These are phyloP conservation scores for Sebastes glaucus DNA, from an alignment of 2,797 vertebrate species.

Conservation along the genomic window DNA sequence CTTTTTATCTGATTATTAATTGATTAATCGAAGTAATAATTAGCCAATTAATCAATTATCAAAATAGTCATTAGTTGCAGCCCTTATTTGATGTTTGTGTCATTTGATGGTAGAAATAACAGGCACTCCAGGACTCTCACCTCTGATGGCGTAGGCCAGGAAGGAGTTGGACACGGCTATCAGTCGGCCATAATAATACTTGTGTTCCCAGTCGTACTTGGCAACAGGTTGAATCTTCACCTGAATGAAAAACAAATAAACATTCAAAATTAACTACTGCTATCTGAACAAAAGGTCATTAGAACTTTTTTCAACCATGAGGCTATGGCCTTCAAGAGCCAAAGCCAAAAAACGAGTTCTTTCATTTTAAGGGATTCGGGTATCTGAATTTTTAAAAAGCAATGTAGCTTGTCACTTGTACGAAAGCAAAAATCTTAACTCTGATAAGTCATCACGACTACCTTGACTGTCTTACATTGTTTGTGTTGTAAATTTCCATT, in stretches of 20 bases:
- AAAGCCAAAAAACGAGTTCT: background rate
- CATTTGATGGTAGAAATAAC: background rate
- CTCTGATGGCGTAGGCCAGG: constrained; percentile 96
- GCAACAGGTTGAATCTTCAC: constrained; percentile 99
- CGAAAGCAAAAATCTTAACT: background rate
- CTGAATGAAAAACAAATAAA: constrained; percentile 74
- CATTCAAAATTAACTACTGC: background rate
- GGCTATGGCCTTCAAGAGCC: background rate
- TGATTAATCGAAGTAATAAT: background rate
- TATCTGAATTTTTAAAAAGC: background rate
- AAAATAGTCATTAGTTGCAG: background rate
- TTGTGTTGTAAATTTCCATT: background rate
- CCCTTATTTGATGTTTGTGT: background rate
- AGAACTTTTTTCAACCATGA: background rate
- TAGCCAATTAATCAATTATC: background rate
- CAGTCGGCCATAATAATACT: constrained; percentile 96
- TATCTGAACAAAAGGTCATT: background rate
- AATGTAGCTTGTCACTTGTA: background rate
- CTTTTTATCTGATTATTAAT: too few relatives aligned
- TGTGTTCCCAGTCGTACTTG: constrained; percentile 99
- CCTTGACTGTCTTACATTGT: background rate
- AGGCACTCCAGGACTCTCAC: constrained; percentile 75
- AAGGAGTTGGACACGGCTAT: constrained; percentile 98
- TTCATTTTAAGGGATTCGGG: background rate
- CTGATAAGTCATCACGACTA: background rate